These are phyloP conservation scores for Oceanites oceanicus DNA, from an alignment of 2,113 vertebrate species.

Conservation along the genomic window DNA sequence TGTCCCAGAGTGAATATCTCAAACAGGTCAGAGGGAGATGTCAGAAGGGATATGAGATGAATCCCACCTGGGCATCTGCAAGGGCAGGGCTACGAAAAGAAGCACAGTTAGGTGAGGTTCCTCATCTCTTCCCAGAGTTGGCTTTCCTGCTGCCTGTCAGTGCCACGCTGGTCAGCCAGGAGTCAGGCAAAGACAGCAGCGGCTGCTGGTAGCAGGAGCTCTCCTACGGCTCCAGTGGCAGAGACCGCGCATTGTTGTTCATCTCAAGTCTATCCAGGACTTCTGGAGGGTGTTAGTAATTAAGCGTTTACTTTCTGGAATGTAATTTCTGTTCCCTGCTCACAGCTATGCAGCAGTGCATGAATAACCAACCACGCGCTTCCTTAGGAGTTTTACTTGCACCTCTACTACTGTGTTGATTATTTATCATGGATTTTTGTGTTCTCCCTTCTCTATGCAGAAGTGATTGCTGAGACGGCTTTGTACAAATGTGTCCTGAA, in stretches of 20 bases:
- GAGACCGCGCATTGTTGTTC: not conserved
- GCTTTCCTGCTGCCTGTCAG: not conserved
- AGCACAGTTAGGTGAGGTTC: not conserved
- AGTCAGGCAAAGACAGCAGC: not conserved
- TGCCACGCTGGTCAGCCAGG: not conserved
- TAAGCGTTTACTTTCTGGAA: not conserved
- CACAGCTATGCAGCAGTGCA: not conserved
- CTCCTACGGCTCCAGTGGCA: not conserved
- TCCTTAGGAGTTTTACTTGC: not conserved
- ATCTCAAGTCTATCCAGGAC: not conserved
- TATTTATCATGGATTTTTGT: not conserved
- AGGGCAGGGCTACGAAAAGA: not conserved
- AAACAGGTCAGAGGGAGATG: not conserved
- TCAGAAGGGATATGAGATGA: not conserved
- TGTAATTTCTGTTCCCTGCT: not conserved
- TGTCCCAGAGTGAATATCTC: not conserved
- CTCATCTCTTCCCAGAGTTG: not conserved
- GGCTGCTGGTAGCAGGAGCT: not conserved
- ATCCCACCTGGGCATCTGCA: not conserved
- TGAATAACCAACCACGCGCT: not conserved
- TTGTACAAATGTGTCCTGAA: conserved; percentile 95
- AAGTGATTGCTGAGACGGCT: conserved; percentile 86
- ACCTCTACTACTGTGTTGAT: not conserved
- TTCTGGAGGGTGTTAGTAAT: not conserved
- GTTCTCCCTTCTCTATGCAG: conserved; percentile 63